These are phyloP conservation scores for Bradysia coprophila DNA, from an alignment of 1,140 invertebrate genomes.

Conservation along the genomic window DNA sequence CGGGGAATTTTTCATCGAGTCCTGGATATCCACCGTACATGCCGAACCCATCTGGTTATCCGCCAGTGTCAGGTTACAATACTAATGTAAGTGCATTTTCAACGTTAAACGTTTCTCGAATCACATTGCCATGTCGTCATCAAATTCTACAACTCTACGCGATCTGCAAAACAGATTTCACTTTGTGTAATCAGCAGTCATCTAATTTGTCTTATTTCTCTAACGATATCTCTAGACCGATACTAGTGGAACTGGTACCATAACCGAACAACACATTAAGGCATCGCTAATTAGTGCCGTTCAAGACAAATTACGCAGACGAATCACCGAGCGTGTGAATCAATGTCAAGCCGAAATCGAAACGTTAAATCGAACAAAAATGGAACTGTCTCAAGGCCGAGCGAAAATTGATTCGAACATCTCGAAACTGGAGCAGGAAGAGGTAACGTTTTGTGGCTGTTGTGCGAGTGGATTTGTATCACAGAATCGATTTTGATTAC, in stretches of 20 bases:
- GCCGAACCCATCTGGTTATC: constrained; percentile 15
- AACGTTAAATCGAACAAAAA: constrained; percentile 70
- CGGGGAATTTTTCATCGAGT: background rate
- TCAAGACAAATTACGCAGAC: constrained; percentile 70
- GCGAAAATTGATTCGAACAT: constrained; percentile 66
- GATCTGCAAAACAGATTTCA: too few relatives aligned
- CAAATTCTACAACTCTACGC: too few relatives aligned
- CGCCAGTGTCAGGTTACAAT: constrained; percentile 8
- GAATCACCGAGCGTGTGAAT: constrained; percentile 73
- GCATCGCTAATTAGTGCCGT: constrained; percentile 86
- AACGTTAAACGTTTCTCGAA: background rate
- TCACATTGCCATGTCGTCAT: too few relatives aligned
- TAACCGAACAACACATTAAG: constrained; percentile 88
- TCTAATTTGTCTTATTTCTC: background rate
- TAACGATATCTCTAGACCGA: background rate
- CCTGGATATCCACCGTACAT: background rate
- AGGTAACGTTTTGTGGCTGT: constrained; percentile 26
- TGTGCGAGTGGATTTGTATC: background rate
- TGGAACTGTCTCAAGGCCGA: constrained; percentile 76
- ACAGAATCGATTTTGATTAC: too few relatives aligned
- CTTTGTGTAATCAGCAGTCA: background rate
- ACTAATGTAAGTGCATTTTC: constrained; percentile 5
- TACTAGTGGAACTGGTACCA: constrained; percentile 40
- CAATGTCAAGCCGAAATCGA: constrained; percentile 84
- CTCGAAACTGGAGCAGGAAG: constrained; percentile 64